phyloP scores from a whole-genome alignment of 2,113 vertebrate species.

The Condylura cristata region DNA sequence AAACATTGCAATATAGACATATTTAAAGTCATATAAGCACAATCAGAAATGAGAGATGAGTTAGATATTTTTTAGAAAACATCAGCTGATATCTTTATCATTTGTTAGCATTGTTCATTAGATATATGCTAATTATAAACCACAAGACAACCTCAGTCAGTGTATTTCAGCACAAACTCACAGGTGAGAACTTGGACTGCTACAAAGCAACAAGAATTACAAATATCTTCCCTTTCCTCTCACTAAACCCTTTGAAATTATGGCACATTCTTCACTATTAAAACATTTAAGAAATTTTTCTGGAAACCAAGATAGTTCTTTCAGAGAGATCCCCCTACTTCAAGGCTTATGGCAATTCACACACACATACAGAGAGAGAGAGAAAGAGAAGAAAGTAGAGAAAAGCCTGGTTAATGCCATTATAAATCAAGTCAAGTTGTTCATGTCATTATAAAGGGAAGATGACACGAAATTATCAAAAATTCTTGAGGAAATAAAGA shows the following conservation, averaged over 20 bases:
- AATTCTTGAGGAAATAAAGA: background rate
- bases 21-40: background rate
- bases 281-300: background rate
- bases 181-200: conserved; percentile 8
- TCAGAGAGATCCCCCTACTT: background rate
- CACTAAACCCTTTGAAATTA: background rate
- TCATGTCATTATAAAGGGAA: background rate
- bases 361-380: no score
- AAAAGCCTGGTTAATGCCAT: background rate
- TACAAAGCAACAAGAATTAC: background rate
- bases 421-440: background rate
- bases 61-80: background rate
- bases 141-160: background rate
- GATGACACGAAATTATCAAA: background rate
- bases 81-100: background rate
- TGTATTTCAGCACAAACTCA: background rate
- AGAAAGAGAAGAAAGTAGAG: background rate
- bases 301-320: background rate
- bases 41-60: background rate
- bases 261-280: background rate
- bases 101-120: background rate
- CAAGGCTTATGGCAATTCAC: background rate
- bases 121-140: background rate
- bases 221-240: background rate
- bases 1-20: background rate